phyloP scores from a whole-genome alignment of 1,140 invertebrate genomes.

The Drosophila malerkotliana region DNA sequence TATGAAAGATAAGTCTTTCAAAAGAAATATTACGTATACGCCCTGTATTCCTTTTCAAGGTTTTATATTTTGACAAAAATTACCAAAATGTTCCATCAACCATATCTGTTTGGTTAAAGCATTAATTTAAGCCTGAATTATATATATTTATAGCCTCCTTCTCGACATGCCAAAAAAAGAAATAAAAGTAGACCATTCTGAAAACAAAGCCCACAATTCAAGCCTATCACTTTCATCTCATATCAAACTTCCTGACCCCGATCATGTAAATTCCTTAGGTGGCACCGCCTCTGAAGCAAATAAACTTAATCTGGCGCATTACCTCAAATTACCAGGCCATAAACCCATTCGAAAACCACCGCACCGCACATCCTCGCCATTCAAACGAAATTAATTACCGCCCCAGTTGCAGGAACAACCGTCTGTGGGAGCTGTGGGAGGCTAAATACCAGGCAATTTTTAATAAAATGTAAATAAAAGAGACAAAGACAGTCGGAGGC shows the following conservation, averaged over 20 bases:
- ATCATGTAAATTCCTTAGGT: slow-evolving; percentile 47
- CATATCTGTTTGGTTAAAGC: too few species aligned
- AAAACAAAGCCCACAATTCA: not conserved
- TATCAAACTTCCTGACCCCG: slow-evolving; percentile 49
- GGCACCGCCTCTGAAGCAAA: slow-evolving; percentile 24
- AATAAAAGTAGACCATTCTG: slow-evolving; percentile 5
- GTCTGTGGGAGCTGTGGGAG: slow-evolving; percentile 29
- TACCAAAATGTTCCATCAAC: too few species aligned
- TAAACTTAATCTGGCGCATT: slow-evolving; percentile 36
- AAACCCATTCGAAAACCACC: slow-evolving; percentile 28
- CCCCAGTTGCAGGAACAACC: slow-evolving; percentile 36
- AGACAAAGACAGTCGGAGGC: slow-evolving; percentile 26
- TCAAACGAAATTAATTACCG: slow-evolving; percentile 64
- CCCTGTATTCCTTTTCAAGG: too few species aligned
- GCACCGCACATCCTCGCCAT: not conserved
- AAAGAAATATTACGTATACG: too few species aligned
- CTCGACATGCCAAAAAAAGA: not conserved
- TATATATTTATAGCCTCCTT: not conserved
- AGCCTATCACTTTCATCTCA: slow-evolving; percentile 45
- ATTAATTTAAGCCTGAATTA: too few species aligned
- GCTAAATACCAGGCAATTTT: slow-evolving; percentile 52
- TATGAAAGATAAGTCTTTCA: too few species aligned
- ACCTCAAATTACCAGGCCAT: slow-evolving; percentile 43
- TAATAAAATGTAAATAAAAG: slow-evolving; percentile 68
- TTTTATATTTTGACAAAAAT: too few species aligned